Evolutionary conservation across 2,797 vertebrate species (phyloP).

Genomic region (Gallinago solitaria): DNA sequence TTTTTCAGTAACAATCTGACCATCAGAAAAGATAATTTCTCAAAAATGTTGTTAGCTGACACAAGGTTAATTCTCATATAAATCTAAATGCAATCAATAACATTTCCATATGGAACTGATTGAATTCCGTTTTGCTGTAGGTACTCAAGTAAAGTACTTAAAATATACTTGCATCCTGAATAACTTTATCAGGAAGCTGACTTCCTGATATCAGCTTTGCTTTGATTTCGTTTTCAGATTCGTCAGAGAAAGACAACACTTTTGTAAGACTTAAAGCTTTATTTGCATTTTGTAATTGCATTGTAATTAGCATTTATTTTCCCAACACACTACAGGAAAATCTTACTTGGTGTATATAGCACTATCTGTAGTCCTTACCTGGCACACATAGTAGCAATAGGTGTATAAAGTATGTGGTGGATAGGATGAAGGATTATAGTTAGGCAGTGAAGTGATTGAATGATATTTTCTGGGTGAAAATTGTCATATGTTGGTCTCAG

Average conservation of each 20-base stretch:
- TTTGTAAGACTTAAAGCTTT: not conserved
- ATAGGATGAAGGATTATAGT: not conserved
- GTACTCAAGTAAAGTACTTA: not conserved
- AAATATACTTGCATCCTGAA: not conserved
- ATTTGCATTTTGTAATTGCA: conserved; percentile 41
- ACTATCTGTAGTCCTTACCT: not conserved
- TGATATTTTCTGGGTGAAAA: not conserved
- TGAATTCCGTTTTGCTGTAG: not conserved
- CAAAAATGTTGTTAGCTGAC: not conserved
- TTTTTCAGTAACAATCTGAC: not conserved
- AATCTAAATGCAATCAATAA: not conserved
- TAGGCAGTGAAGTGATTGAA: not conserved
- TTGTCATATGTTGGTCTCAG: not conserved
- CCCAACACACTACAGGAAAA: not conserved
- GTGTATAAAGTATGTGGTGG: not conserved
- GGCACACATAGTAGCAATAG: not conserved
- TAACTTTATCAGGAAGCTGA: not conserved
- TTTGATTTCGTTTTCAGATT: not conserved
- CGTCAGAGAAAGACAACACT: not conserved
- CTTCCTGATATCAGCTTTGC: not conserved
- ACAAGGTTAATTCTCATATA: not conserved
- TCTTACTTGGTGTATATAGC: not conserved
- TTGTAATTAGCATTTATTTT: not conserved
- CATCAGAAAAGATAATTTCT: not conserved
- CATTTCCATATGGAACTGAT: not conserved